Conservation (phyloP, 92 coral and sea anemone genomes). For the Parazoanthus swiftii region DNA sequence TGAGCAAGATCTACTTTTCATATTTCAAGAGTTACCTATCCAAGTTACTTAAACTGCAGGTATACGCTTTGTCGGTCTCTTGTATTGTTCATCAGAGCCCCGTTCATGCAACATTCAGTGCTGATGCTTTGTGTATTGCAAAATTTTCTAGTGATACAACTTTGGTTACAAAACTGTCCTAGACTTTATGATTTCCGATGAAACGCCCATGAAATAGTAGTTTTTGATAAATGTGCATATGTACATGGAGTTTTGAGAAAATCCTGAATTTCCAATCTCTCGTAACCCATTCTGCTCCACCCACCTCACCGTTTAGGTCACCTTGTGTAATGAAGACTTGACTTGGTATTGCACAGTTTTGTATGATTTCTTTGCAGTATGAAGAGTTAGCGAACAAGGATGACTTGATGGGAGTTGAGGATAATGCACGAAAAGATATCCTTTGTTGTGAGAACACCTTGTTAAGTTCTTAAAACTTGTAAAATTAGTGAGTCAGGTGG, state of each 20-base stretch:
- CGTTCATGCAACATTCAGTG: not conserved
- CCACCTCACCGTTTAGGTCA: not conserved
- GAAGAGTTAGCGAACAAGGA: constrained; percentile 94
- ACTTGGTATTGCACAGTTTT: not conserved
- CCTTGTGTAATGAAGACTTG: not conserved
- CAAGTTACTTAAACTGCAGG: constrained; percentile 89
- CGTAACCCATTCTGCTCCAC: not conserved
- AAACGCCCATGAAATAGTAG: not conserved
- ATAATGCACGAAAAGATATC: constrained; percentile 95
- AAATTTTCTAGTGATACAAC: not conserved
- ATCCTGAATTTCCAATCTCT: too few species aligned
- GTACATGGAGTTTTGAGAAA: too few species aligned
- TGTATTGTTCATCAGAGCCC: too few species aligned
- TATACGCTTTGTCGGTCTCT: not conserved
- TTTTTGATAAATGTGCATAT: not conserved
- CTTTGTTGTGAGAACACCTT: constrained; percentile 8
- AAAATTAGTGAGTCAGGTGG: too few species aligned
- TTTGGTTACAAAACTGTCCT: not conserved
- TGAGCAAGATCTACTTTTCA: constrained; percentile 96
- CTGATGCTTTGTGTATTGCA: not conserved
- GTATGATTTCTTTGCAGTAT: constrained; percentile 50
- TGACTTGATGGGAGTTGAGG: constrained; percentile 96
- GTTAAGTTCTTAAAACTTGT: too few species aligned
- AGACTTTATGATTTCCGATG: not conserved
- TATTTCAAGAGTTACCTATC: constrained; percentile 92